These are phyloP conservation scores for Callospermophilus lateralis DNA, from an alignment of 2,113 vertebrate species.

Conservation along the genomic window DNA sequence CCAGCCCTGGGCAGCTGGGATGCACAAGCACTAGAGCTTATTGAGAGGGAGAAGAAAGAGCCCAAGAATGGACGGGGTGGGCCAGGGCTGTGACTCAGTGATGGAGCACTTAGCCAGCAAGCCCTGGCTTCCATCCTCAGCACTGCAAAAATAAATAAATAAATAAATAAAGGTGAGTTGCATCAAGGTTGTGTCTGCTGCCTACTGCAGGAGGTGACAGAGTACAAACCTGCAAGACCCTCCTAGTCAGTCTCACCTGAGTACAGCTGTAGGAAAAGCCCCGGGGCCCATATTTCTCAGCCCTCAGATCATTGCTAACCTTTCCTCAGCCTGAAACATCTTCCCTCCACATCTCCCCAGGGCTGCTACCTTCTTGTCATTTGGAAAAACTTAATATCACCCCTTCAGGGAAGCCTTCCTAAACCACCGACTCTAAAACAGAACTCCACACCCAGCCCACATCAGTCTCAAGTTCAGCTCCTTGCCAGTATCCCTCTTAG, in stretches of 20 bases:
- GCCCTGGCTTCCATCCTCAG: background rate
- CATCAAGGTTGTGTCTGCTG: background rate
- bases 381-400: background rate
- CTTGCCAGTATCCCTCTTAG: background rate
- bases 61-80: background rate
- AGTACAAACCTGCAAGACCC: background rate
- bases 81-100: no score
- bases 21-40: background rate
- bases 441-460: background rate
- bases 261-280: background rate
- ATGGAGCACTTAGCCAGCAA: no score
- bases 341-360: no score
- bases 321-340: background rate
- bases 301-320: no score
- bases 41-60: background rate
- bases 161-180: no score
- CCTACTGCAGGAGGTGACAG: background rate
- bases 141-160: no score
- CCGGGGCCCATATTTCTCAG: background rate
- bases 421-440: background rate
- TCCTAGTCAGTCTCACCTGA: background rate
- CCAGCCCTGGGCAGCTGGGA: background rate
- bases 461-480: background rate
- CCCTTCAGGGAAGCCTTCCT: background rate
- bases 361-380: no score